Base-by-base conservation (phyloP, 92 coral and sea anemone species). In the Porites cylindrica region DNA sequence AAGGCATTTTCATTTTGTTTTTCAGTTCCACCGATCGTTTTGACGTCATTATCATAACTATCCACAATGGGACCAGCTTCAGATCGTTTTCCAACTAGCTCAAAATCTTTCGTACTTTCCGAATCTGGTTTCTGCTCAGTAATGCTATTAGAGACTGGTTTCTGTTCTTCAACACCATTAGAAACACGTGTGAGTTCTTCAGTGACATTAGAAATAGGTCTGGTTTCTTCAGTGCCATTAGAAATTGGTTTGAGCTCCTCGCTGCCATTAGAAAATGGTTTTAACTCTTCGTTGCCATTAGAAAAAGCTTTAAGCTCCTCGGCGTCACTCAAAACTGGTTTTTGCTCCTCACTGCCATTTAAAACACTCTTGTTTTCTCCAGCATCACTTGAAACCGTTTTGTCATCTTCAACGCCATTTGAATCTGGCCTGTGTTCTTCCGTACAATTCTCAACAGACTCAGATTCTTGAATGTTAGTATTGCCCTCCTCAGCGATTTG, bases 381-480 rank as follows among this genome's bases (percentile, higher is more conserved):
- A 7, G 64, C 12, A 14, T 54, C 81, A 16, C 10, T 77, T 16
- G 54, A 60, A 61, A 60, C 69, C 6, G 53, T 51, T 26, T 77
- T 20, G 16, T 11, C 13, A 2, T 56, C 58, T 75, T 38, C 38
- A 21, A n/a, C 50, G 16, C 21, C 72, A 60, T 63, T 56, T 56
- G 61, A 56, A 56, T 2, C 61, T 56, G 61, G 61, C 61, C 5
- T 4, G 13, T 56, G 61, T 56, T 8, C 61, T 56, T 56, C 16
- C 0, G 61, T 1, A 8, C 64, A 32, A 2, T 53, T 75, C 6
- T 61, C 52, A 52, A 8, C 38, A 51, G 81, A 67, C 32, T 75
- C 68, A 6, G 17, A 8, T 68, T 80, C 76, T 62, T 70, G 50
- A 79, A 9, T 66, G 70, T 51, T 12, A n/a, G 80, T 71, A n/a